Conservation (phyloP, 1,140 invertebrate species). For the Euwallacea similis region DNA sequence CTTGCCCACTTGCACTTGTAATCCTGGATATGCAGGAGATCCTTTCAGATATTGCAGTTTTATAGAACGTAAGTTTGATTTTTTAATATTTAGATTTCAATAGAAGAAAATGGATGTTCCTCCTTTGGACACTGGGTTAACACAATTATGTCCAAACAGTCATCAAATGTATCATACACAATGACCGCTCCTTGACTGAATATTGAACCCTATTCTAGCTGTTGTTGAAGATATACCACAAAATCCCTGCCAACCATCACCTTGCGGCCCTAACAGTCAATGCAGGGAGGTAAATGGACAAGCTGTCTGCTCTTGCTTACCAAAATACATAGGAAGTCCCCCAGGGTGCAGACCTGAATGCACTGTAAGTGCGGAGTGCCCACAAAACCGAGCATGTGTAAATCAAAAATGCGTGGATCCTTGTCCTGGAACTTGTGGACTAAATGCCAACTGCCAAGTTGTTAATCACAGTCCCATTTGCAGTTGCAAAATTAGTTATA, state of each 20-base stretch:
- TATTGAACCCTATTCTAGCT: constrained; percentile 26
- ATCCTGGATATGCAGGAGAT: constrained; percentile 63
- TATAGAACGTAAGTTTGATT: constrained; percentile 45
- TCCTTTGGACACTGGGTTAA: too few species aligned
- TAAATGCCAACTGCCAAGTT: constrained; percentile 67
- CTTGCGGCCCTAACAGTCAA: constrained; percentile 79
- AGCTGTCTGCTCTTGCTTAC: constrained; percentile 78
- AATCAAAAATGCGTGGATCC: constrained; percentile 78
- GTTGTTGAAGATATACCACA: constrained; percentile 50
- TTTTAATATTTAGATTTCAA: not conserved
- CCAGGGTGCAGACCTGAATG: constrained; percentile 81
- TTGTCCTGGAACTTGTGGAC: constrained; percentile 74
- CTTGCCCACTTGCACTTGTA: constrained; percentile 60
- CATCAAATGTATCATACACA: not conserved
- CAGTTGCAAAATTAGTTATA: constrained; percentile 67
- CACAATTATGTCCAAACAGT: too few species aligned
- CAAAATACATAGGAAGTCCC: constrained; percentile 76
- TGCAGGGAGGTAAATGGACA: constrained; percentile 72
- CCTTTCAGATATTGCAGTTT: constrained; percentile 60
- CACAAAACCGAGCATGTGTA: constrained; percentile 75
- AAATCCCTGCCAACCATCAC: constrained; percentile 74
- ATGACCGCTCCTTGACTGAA: not conserved
- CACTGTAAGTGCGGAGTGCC: constrained; percentile 78
- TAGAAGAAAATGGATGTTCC: too few species aligned
- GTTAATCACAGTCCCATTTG: constrained; percentile 71